A percentile compares a stretch with the other conserved stretches of the same genome.
These are phyloP conservation scores for Tetragnatha montana DNA, from an alignment of 2,888 invertebrate genomes.

Conservation along the genomic window DNA sequence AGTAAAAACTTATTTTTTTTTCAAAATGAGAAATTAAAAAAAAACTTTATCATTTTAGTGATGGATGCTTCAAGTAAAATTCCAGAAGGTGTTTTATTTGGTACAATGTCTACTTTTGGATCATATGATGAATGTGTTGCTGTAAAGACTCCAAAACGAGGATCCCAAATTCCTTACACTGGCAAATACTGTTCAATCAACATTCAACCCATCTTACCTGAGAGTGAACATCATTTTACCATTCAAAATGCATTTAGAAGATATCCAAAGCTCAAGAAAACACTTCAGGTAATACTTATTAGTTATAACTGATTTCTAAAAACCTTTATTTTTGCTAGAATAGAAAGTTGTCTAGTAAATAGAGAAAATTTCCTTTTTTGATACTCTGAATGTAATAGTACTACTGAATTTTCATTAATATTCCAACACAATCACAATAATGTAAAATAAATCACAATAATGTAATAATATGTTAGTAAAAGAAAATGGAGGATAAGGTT, in stretches of 20 bases:
- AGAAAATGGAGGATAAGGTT: too few species aligned
- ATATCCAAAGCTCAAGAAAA: slow-evolving; percentile 63
- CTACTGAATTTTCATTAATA: too few species aligned
- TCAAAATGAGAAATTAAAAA: too few species aligned
- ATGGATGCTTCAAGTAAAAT: slow-evolving; percentile 70
- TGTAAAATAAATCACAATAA: too few species aligned
- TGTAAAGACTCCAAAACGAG: slow-evolving; percentile 45
- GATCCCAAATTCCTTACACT: slow-evolving; percentile 34
- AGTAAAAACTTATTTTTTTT: too few species aligned
- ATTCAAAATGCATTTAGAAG: slow-evolving; percentile 66
- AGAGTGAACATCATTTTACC: slow-evolving; percentile 63
- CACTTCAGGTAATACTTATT: slow-evolving; percentile 44
- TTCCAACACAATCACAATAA: too few species aligned
- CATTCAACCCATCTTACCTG: slow-evolving; percentile 63
- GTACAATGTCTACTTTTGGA: slow-evolving; percentile 67
- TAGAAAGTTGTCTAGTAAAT: neutral
- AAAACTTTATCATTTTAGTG: slow-evolving; percentile 52
- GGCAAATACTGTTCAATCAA: slow-evolving; percentile 70
- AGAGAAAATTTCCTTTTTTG: too few species aligned
- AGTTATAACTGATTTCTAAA: neutral
- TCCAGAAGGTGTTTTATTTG: slow-evolving; percentile 69
- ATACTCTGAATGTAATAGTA: too few species aligned
- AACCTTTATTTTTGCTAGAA: neutral
- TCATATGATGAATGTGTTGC: slow-evolving; percentile 69
- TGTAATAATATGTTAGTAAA: too few species aligned